A percentile compares a stretch with the other conserved stretches of the same genome.
Evolutionary conservation across 2,113 vertebrate genomes (phyloP).

Genomic region (Alligator mississippiensis): DNA sequence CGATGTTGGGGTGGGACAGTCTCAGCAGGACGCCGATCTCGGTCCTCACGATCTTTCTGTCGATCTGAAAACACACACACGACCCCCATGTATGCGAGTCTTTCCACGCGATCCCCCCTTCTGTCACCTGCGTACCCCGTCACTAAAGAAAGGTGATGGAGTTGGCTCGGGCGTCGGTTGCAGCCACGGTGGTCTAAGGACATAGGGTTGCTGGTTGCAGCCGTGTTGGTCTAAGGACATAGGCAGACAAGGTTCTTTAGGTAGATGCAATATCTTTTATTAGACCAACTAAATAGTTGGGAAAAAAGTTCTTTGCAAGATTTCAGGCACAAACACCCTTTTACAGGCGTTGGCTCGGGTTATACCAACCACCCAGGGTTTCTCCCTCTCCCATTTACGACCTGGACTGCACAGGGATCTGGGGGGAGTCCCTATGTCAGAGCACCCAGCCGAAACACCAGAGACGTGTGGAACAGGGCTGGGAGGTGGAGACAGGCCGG

Average conservation of each 20-base stretch:
- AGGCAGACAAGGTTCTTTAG: too few relatives aligned
- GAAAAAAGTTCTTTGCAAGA: too few relatives aligned
- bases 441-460: not conserved
- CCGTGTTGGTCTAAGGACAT: too few relatives aligned
- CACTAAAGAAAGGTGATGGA: too few relatives aligned
- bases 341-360: not conserved
- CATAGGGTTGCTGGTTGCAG: too few relatives aligned
- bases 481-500: not conserved
- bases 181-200: too few relatives aligned
- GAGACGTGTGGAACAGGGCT: not conserved
- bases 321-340: too few relatives aligned
- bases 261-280: too few relatives aligned
- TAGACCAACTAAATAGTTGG: too few relatives aligned
- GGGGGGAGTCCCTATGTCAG: not conserved
- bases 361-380: not conserved
- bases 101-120: fast-evolving
- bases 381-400: not conserved
- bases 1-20: conserved; percentile 90
- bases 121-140: too few relatives aligned
- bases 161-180: too few relatives aligned
- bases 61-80: conserved; percentile 74
- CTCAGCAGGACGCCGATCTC: conserved; percentile 90
- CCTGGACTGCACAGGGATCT: not conserved
- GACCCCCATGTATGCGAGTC: fast-evolving
- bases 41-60: conserved; percentile 90